phyloP scores from a whole-genome alignment of 2,888 invertebrate genomes.

The Frankliniella intonsa region DNA sequence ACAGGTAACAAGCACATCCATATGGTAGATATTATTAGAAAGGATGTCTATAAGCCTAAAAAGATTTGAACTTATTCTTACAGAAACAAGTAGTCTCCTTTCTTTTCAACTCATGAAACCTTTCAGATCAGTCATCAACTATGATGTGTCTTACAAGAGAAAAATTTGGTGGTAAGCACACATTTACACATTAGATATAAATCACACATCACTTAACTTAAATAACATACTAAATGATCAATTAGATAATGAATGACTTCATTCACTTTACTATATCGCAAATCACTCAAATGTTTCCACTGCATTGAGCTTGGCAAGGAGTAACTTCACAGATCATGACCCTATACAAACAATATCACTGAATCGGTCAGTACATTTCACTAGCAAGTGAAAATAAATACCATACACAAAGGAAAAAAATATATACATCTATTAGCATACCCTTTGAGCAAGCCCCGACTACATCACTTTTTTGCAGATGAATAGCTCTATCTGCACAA shows the following conservation, averaged over 20 bases:
- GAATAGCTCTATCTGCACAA: too few relatives aligned
- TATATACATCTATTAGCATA: not conserved
- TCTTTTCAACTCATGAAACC: too few relatives aligned
- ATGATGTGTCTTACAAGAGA: too few relatives aligned
- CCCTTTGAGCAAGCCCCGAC: not conserved
- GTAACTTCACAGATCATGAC: not conserved
- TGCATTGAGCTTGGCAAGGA: not conserved
- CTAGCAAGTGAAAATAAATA: not conserved
- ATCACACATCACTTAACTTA: not conserved
- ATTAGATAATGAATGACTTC: not conserved
- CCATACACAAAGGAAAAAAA: not conserved
- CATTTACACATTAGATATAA: not conserved
- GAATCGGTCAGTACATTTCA: not conserved
- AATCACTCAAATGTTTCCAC: not conserved
- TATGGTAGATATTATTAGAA: too few relatives aligned
- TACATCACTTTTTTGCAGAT: too few relatives aligned
- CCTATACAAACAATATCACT: constrained; percentile 8
- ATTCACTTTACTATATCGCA: not conserved
- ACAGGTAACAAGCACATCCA: too few relatives aligned
- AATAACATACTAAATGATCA: not conserved
- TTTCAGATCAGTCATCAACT: too few relatives aligned
- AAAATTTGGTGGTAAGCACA: not conserved
- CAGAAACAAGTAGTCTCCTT: too few relatives aligned
- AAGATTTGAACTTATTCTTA: too few relatives aligned
- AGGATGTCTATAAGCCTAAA: too few relatives aligned